Percentiles rank a stretch among this genome's conserved stretches.
Evolutionary conservation across 2,888 invertebrate species (phyloP).

Genomic region (Tachina lurida): DNA sequence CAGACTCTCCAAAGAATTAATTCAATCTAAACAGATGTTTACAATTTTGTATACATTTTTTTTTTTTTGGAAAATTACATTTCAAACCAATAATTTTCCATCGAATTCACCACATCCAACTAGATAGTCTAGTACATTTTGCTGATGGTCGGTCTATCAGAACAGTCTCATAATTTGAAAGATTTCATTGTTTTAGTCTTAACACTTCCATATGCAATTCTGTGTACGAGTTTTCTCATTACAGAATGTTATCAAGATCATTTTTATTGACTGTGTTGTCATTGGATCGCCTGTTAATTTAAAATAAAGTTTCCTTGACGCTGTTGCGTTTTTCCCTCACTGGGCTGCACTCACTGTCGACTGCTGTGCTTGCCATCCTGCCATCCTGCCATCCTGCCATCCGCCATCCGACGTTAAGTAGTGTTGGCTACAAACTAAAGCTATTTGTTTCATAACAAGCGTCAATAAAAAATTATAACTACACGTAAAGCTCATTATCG

Average conservation of each 20-base stretch:
- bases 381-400: no score
- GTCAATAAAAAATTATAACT: slow-evolving; percentile 71
- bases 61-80: background rate
- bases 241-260: background rate
- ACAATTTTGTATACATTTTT: background rate
- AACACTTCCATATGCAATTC: background rate
- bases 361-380: slow-evolving; percentile 6
- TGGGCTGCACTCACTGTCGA: slow-evolving; percentile 10
- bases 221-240: background rate
- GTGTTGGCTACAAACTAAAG: slow-evolving; percentile 40
- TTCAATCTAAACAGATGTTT: background rate
- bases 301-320: background rate
- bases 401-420: slow-evolving; percentile 15
- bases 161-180: no score
- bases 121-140: no score
- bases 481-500: slow-evolving; percentile 72
- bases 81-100: background rate
- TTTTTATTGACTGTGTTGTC: background rate
- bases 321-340: background rate
- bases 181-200: no score
- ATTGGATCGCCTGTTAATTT: slow-evolving; percentile 11
- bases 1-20: slow-evolving; percentile 37
- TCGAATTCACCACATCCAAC: no score
- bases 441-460: slow-evolving; percentile 70
- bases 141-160: no score